Evolutionary conservation across 2,113 vertebrate genomes (phyloP).

Genomic region (Sebastes fasciatus): DNA sequence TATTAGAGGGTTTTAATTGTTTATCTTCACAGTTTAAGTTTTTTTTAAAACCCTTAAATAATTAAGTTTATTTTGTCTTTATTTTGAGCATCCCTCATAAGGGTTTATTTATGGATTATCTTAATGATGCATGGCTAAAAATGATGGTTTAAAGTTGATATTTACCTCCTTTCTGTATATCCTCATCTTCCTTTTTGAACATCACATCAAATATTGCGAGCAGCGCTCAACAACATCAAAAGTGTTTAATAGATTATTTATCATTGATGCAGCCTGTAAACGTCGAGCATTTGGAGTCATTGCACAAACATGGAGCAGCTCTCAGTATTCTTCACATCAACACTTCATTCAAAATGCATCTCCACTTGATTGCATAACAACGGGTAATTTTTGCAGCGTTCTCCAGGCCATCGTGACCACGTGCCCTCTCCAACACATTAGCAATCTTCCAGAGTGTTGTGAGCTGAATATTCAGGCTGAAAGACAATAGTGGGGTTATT

Average conservation of each 20-base stretch:
- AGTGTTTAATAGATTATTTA: background rate
- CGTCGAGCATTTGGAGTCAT: background rate
- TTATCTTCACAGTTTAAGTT: background rate
- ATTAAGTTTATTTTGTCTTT: background rate
- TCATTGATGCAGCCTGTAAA: background rate
- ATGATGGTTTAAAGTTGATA: background rate
- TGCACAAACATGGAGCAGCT: conserved; percentile 7
- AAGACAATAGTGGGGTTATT: conserved; percentile 8
- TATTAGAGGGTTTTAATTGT: background rate
- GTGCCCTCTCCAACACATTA: conserved; percentile 30
- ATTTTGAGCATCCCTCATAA: background rate
- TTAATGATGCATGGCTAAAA: too few species aligned
- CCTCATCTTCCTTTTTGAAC: background rate
- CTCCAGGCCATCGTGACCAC: conserved; percentile 2
- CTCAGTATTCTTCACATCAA: conserved; percentile 15
- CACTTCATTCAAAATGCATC: conserved; percentile 13
- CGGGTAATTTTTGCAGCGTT: conserved; percentile 15
- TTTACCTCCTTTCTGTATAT: background rate
- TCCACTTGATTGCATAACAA: conserved; percentile 42
- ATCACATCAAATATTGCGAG: background rate
- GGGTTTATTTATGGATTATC: background rate
- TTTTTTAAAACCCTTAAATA: background rate
- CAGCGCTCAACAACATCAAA: too few species aligned
- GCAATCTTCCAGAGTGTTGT: conserved; percentile 22
- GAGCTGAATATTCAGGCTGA: conserved; percentile 42